These are phyloP conservation scores for Plemyria rubiginata DNA, from an alignment of 2,888 invertebrate genomes.

Conservation along the genomic window DNA sequence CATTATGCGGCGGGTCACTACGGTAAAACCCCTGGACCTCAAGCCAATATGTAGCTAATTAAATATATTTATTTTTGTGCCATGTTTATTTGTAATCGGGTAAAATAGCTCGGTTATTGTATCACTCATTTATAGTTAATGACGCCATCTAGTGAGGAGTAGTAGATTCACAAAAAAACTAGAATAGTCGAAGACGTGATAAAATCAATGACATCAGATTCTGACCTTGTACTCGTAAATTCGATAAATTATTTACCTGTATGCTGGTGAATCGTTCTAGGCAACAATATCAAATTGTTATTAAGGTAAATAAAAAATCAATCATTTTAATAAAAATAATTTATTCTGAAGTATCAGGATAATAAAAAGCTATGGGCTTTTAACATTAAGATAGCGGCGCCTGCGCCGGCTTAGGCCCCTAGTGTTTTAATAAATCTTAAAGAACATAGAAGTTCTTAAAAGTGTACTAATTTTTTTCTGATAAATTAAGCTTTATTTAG, in stretches of 20 bases:
- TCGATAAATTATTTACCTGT: neutral
- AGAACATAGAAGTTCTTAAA: neutral
- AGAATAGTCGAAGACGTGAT: neutral
- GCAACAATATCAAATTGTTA: neutral
- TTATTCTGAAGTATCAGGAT: constrained; percentile 88
- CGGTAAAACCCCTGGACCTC: too few relatives aligned
- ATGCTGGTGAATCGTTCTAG: neutral
- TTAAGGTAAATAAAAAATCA: constrained; percentile 57
- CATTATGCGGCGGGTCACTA: too few relatives aligned
- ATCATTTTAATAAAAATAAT: constrained; percentile 70
- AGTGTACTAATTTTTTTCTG: neutral
- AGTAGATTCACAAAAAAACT: constrained; percentile 36
- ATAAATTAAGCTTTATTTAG: neutral
- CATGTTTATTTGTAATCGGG: neutral
- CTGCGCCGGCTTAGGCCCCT: constrained; percentile 69
- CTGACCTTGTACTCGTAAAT: neutral
- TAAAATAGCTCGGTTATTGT: neutral
- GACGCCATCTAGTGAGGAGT: constrained; percentile 63
- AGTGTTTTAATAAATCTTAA: constrained; percentile 25
- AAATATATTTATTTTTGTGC: neutral
- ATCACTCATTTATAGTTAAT: neutral
- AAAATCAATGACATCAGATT: constrained; percentile 1
- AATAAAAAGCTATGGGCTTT: constrained; percentile 83
- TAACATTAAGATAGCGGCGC: constrained; percentile 83
- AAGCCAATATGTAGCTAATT: too few relatives aligned